A percentile compares a stretch with the other conserved stretches of the same genome.
phyloP scores from a whole-genome alignment of 2,113 vertebrate species.

The Oreocharis arfaki region DNA sequence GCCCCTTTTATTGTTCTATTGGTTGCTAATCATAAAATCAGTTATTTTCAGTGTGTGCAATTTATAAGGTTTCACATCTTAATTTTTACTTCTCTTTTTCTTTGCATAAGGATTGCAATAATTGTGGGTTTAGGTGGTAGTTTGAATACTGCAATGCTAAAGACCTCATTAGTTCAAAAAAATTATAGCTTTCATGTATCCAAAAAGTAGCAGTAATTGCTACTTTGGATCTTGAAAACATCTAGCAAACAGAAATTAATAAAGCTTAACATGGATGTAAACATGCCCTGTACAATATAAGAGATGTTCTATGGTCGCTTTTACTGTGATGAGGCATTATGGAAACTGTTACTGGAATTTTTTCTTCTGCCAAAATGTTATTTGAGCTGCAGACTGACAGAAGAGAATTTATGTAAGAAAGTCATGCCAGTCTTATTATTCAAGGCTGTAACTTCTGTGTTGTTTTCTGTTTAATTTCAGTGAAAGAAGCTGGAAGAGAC shows the following conservation, averaged over 20 bases:
- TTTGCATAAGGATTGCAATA: neutral
- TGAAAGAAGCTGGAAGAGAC: constrained; percentile 90
- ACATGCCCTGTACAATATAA: neutral
- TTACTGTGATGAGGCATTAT: neutral
- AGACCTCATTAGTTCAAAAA: neutral
- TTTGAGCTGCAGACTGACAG: neutral
- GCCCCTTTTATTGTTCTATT: neutral
- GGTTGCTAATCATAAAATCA: neutral
- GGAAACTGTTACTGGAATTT: neutral
- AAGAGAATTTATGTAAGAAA: neutral
- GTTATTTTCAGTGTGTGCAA: neutral
- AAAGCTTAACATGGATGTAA: neutral
- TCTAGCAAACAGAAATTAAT: neutral
- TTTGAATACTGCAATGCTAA: neutral
- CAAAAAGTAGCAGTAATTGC: neutral
- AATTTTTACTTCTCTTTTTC: neutral
- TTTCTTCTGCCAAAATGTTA: neutral
- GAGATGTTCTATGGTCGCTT: neutral
- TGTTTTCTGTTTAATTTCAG: constrained; percentile 70
- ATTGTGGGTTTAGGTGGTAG: neutral
- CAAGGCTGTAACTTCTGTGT: neutral
- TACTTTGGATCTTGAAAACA: neutral
- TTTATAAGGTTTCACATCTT: neutral
- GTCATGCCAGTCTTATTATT: neutral
- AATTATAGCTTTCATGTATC: neutral